phyloP scores from a whole-genome alignment of 2,113 vertebrate genomes.

The Sebastes fasciatus region DNA sequence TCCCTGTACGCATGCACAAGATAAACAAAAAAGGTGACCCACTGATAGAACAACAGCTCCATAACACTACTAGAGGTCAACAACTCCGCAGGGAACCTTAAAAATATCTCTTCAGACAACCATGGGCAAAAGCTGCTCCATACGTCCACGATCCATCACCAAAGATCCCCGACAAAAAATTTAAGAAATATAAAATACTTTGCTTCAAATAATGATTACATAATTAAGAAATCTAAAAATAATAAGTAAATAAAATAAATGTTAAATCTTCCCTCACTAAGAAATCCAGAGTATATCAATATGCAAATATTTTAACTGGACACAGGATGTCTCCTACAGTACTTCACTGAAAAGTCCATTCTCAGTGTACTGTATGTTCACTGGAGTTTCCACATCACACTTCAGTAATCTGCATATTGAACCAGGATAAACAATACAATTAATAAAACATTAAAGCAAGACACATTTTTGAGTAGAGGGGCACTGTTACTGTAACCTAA shows the following conservation, averaged over 20 bases:
- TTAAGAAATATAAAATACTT: neutral
- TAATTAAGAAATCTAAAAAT: neutral
- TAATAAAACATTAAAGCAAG: neutral
- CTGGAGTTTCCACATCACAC: neutral
- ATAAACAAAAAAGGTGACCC: neutral
- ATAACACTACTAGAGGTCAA: neutral
- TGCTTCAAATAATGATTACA: neutral
- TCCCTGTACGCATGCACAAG: neutral
- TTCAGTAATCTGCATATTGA: neutral
- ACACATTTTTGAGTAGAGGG: neutral
- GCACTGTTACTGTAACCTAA: too few species aligned
- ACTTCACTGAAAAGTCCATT: neutral
- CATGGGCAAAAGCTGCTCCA: neutral
- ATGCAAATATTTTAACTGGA: neutral
- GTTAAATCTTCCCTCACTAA: neutral
- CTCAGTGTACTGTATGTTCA: neutral
- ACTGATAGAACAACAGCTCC: neutral
- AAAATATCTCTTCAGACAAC: neutral
- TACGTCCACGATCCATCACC: neutral
- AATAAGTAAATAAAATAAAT: neutral
- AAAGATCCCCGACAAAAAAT: neutral
- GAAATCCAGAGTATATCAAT: neutral
- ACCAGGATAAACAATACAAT: neutral
- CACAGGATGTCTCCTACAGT: neutral
- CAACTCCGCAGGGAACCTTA: neutral